Evolutionary conservation across 1,140 invertebrate species (phyloP), one percentile per base, ranked within the genome.

Genomic region (Gonioctena quinquepunctata): DNA sequence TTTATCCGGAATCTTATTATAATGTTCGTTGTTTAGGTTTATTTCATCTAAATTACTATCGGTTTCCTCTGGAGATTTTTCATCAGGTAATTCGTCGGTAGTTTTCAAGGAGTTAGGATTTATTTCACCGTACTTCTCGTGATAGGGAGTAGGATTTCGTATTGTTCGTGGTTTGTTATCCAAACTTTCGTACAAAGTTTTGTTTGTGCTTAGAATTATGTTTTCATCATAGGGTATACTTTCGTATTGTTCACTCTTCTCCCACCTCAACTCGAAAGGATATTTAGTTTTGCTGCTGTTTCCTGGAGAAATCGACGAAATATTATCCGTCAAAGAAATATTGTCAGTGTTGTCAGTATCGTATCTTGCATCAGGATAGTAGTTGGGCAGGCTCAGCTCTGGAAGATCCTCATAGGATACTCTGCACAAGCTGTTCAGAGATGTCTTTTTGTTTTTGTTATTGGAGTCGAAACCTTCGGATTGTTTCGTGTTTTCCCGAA

Each of bases 391-490:
- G 74, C 78, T 82, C 52, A 83, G 69, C 11, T 79, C 80, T 7
- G 75, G 62, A 7, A 73, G 49, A 54, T 79, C 70, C 25, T 80
- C 76, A 33, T 75, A 63, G 3, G 76, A 74, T 16, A 72, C 65
- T 21, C 66, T 70, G 49, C 22, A 78, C n/a, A 67, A 7, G 16
- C 42, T 76, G 66, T 72, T 76, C 50, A 49, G 18, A 27, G 57
- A 71, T 52, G 54, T 85, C 84, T 75, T 88, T 75, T 88, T 86
- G 25, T 89, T 87, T n/a, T n/a, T 42, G 78, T 89, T 89, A 74
- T 89, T 88, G n/a, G 88, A 89, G 76, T 89, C 88, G 60, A 89
- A 83, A 76, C 63, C 54, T 2, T 70, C 52, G 11, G 48, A 8
- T 22, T 50, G 67, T 16, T 16, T 69, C 8, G 57, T 25, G 48